Evolutionary conservation across 2,888 invertebrate genomes (phyloP), one percentile per base, ranked within the genome.

Genomic region (Hyppa rectilinea): DNA sequence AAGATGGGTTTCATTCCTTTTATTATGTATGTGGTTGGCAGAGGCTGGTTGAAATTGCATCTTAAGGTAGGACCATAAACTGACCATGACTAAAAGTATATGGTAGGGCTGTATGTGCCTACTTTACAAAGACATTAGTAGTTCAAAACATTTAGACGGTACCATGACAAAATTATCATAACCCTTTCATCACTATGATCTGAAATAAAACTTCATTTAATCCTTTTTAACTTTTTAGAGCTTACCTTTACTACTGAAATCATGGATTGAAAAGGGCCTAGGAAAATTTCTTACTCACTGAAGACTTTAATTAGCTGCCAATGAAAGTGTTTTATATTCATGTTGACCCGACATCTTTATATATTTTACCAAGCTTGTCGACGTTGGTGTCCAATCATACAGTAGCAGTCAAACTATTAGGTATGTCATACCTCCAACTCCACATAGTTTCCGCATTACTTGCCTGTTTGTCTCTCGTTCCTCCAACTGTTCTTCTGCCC

Each of bases 1-100:
- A 59, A 59, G 58, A 50, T 47, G 40, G 53, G n/a, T 56, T 69
- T 65, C 70, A 52, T 63, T 29, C 20, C 74, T 52, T 52, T 78
- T 73, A 29, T 59, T 43, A 36, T 12, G 2, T 29, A 34, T 23
- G 40, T 49, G 23, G 14, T 23, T 7, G 26, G 29, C n/a, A 23
- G 26, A 26, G 4, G 14, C 9, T 23, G 9, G 26, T 26, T 40
- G 4, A 14, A 40, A 40, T 40, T 49, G 20, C 38, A 7, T n/a
- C 4, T 5, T 43, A 12, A 29, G 20, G 1, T 17, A 26, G 49
- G 49, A 23, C 2, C 47, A 23, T 23, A 23, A 23, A 23, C 23
- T 12, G 14, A 23, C 23, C 34, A 17, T 40, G 29, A 12, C 6
- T 40, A 26, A 12, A 20, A 38, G 3, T 29, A 7, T 7, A 1